Evolutionary conservation across 2,113 vertebrate genomes (phyloP).

Genomic region (Irena cyanogastra): DNA sequence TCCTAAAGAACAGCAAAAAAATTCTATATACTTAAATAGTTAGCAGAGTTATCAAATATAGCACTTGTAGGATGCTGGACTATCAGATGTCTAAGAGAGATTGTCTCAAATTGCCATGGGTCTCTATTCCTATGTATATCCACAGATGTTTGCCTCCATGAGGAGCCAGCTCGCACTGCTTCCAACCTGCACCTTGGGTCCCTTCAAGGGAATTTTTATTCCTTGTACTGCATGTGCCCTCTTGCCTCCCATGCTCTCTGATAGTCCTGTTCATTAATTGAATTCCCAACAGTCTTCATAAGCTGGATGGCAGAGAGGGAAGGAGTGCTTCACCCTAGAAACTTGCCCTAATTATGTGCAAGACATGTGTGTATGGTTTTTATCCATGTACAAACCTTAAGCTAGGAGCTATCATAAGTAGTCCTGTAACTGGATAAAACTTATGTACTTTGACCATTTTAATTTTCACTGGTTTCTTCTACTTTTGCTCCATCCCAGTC

Average conservation of each 20-base stretch:
- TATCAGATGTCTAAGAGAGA: background rate
- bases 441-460: background rate
- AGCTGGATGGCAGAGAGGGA: background rate
- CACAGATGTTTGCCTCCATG: background rate
- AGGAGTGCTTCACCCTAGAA: background rate
- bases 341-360: background rate
- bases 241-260: background rate
- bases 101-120: background rate
- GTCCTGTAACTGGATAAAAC: background rate
- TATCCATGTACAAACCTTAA: background rate
- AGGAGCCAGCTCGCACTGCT: background rate
- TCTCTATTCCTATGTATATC: background rate
- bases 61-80: background rate
- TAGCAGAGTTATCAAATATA: background rate
- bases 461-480: background rate
- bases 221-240: background rate
- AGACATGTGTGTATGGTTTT: background rate
- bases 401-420: background rate
- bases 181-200: background rate
- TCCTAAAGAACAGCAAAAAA: background rate
- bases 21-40: background rate
- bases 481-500: background rate
- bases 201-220: background rate
- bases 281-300: background rate
- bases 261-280: background rate